These are phyloP conservation scores for Dissostichus mawsoni DNA, from an alignment of 2,113 vertebrate species.

Conservation along the genomic window DNA sequence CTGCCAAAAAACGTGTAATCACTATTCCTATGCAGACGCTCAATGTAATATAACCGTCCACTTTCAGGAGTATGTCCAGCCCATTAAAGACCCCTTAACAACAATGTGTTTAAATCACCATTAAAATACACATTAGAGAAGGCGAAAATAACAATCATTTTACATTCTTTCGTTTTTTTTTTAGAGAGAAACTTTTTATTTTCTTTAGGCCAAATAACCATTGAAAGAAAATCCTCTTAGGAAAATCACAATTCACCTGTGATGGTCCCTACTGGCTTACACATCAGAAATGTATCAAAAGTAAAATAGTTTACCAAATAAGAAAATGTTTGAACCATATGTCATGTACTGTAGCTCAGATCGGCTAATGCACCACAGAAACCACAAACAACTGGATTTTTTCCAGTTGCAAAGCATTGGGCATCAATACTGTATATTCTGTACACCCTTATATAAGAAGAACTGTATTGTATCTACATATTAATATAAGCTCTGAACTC, in stretches of 20 bases:
- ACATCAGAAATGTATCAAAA: not conserved
- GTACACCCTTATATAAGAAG: constrained; percentile 1
- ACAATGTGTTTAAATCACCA: not conserved
- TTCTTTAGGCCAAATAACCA: not conserved
- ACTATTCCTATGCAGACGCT: not conserved
- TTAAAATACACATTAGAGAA: not conserved
- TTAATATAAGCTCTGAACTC: constrained; percentile 9
- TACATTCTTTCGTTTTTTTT: not conserved
- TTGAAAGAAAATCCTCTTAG: not conserved
- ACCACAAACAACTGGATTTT: not conserved
- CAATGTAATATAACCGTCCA: not conserved
- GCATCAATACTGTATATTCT: not conserved
- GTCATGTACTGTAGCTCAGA: not conserved
- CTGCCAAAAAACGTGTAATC: not conserved
- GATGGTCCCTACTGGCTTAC: not conserved
- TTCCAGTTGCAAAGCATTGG: not conserved
- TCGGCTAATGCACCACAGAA: not conserved
- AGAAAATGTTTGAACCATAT: not conserved
- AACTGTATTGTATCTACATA: constrained; percentile 11
- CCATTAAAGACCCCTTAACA: not conserved
- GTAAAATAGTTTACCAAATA: not conserved
- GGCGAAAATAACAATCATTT: too few relatives aligned
- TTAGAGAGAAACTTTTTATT: not conserved
- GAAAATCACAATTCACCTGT: not conserved
- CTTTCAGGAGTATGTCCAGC: not conserved